Conservation (phyloP, 1,140 invertebrate genomes). For the Pantala flavescens region DNA sequence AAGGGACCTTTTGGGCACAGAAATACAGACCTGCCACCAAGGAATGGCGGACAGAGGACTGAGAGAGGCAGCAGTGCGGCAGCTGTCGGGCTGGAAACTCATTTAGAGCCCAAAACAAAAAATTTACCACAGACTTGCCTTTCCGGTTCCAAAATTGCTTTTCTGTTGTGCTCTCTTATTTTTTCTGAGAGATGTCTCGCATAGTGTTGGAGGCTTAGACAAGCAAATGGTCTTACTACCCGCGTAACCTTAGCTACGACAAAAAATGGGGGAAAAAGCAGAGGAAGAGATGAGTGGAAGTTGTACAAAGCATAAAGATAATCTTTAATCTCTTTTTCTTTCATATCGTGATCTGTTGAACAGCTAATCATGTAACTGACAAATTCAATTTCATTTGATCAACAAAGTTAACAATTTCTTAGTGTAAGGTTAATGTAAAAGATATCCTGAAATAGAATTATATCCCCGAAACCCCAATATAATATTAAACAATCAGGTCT, state of each 20-base stretch:
- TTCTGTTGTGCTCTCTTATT: conserved; percentile 17
- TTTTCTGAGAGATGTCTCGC: conserved; percentile 15
- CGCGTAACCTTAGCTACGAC: conserved; percentile 39
- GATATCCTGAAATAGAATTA: not conserved
- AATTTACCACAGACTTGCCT: conserved; percentile 13
- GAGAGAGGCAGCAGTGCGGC: conserved; percentile 45
- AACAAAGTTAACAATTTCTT: not conserved
- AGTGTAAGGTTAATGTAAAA: not conserved
- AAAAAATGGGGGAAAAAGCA: conserved; percentile 38
- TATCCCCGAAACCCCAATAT: not conserved
- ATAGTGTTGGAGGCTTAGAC: conserved; percentile 12
- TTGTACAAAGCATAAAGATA: conserved; percentile 8
- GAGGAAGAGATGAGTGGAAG: conserved; percentile 28
- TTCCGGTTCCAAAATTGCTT: conserved; percentile 15
- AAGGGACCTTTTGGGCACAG: not conserved
- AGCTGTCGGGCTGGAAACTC: conserved; percentile 23
- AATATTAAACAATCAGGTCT: not conserved
- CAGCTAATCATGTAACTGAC: conserved; percentile 1
- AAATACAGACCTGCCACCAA: conserved; percentile 5
- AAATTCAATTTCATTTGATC: not conserved
- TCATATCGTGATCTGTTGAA: conserved; percentile 2
- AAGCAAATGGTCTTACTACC: conserved; percentile 25
- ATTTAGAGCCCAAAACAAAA: conserved; percentile 20
- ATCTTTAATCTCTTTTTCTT: conserved; percentile 6
- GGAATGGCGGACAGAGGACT: conserved; percentile 36